Evolutionary conservation across 2,888 invertebrate genomes (phyloP).

Genomic region (Ormyrus rosae): DNA sequence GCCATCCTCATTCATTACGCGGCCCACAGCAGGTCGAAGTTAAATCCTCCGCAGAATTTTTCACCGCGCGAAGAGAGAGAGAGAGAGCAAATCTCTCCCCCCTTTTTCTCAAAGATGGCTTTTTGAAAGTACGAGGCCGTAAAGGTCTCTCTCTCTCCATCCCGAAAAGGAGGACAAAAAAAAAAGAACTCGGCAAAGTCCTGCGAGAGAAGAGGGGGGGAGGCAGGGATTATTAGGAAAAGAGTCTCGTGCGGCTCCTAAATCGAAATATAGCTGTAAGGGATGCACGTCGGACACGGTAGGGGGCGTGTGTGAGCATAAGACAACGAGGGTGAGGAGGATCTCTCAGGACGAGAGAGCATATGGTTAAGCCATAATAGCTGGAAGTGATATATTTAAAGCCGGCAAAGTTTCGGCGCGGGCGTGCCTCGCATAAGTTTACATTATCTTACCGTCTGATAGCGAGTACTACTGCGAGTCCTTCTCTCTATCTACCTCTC

Average conservation of each 20-base stretch:
- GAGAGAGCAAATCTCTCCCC: too few relatives aligned
- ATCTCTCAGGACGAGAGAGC: conserved; percentile 26
- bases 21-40: too few relatives aligned
- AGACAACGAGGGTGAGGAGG: neutral
- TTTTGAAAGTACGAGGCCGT: neutral
- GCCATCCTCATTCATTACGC: too few relatives aligned
- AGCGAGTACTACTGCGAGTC: conserved; percentile 58
- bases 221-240: conserved; percentile 35
- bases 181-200: neutral
- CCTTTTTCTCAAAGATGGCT: neutral
- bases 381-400: conserved; percentile 74
- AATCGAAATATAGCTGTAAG: conserved; percentile 63
- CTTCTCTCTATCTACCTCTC: conserved; percentile 2
- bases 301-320: neutral
- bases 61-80: too few relatives aligned
- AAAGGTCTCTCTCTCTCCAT: neutral
- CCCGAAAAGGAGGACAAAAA: neutral
- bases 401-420: conserved; percentile 71
- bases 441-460: conserved; percentile 75
- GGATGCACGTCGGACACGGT: conserved; percentile 56
- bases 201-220: neutral
- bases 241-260: conserved; percentile 60
- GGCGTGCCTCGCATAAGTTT: conserved; percentile 76
- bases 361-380: conserved; percentile 74
- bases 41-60: too few relatives aligned